Evolutionary conservation across 2,797 vertebrate species (phyloP).

Genomic region (Alfaro cultratus): DNA sequence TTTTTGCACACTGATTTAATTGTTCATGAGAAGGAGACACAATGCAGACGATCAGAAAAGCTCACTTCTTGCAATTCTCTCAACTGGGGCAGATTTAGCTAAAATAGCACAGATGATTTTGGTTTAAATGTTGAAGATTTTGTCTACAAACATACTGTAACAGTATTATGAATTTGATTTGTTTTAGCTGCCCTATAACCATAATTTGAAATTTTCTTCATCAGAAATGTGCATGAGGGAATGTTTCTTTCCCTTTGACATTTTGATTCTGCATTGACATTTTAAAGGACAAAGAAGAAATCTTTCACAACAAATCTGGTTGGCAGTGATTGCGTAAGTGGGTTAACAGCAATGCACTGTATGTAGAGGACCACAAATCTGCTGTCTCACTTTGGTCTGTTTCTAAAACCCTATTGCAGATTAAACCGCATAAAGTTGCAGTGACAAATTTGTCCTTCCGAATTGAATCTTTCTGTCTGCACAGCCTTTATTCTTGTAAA

Average conservation of each 20-base stretch:
- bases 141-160: background rate
- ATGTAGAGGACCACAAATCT: background rate
- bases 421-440: slow-evolving; percentile 2
- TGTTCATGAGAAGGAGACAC: background rate
- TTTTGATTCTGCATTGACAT: background rate
- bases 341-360: background rate
- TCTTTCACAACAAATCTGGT: background rate
- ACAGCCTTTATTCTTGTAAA: slow-evolving; percentile 3
- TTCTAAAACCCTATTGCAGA: background rate
- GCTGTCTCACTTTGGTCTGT: background rate
- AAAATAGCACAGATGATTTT: too few relatives aligned
- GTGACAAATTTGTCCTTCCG: background rate
- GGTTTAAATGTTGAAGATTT: background rate
- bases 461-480: slow-evolving; percentile 16
- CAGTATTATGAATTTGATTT: background rate
- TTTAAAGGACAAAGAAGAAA: background rate
- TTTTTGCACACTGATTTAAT: background rate
- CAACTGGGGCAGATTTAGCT: too few relatives aligned
- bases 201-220: background rate
- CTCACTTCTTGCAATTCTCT: too few relatives aligned
- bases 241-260: background rate
- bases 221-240: background rate
- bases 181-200: too few relatives aligned
- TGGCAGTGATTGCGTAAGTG: background rate
- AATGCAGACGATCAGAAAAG: background rate